These are phyloP conservation scores for Pseudomyrmex gracilis DNA, from an alignment of 1,140 invertebrate genomes.

Conservation along the genomic window DNA sequence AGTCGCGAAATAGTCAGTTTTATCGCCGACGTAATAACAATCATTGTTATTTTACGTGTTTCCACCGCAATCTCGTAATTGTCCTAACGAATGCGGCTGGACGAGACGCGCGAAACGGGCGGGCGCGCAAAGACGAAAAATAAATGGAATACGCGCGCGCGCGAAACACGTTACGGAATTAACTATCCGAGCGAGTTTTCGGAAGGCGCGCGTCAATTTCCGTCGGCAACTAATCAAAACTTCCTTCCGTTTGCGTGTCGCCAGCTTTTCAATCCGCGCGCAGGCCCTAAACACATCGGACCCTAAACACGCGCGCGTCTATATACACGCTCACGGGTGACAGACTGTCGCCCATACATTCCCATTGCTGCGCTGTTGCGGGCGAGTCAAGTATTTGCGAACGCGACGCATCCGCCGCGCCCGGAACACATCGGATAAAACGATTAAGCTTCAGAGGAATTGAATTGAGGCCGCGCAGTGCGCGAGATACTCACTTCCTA, in stretches of 20 bases:
- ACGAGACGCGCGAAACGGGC: not conserved
- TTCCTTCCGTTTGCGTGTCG: conserved; percentile 69
- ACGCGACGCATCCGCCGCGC: conserved; percentile 16
- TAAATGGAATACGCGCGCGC: conserved; percentile 62
- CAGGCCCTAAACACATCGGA: not conserved
- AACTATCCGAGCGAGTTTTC: conserved; percentile 59
- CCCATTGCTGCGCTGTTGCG: not conserved
- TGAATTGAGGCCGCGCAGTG: conserved; percentile 32
- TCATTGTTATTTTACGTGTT: conserved; percentile 71
- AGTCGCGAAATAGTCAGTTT: conserved; percentile 67
- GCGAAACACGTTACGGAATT: conserved; percentile 71
- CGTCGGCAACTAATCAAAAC: conserved; percentile 78
- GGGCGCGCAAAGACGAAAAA: conserved; percentile 48
- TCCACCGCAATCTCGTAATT: conserved; percentile 73
- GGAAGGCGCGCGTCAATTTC: conserved; percentile 71
- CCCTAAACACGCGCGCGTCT: not conserved
- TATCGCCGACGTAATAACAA: conserved; percentile 68
- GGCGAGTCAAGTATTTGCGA: conserved; percentile 40
- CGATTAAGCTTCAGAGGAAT: conserved; percentile 49
- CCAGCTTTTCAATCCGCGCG: conserved; percentile 65
- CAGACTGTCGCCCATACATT: conserved; percentile 22
- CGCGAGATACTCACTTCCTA: conserved; percentile 24
- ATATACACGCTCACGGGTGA: conserved; percentile 21
- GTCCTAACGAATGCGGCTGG: conserved; percentile 26
- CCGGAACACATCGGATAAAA: conserved; percentile 51